These are phyloP conservation scores for Ceriagrion tenellum DNA, from an alignment of 2,888 invertebrate species.

Conservation along the genomic window DNA sequence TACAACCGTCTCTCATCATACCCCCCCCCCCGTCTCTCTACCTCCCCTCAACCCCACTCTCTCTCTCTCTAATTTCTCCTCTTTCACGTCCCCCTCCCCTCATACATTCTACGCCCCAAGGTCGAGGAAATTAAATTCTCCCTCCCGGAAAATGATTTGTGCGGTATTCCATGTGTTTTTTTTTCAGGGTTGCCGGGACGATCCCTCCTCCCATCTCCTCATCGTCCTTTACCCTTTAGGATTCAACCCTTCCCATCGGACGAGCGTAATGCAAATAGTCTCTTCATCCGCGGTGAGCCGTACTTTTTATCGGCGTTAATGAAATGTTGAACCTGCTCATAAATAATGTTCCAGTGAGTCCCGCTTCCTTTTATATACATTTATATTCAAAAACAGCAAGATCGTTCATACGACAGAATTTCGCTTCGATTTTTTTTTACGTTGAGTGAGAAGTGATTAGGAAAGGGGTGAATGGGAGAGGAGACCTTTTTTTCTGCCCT, in stretches of 20 bases:
- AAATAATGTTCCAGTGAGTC: neutral
- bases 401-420: neutral
- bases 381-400: neutral
- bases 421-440: neutral
- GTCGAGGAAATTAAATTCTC: conserved; percentile 54
- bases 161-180: neutral
- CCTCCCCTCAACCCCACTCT: neutral
- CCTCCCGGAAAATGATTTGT: conserved; percentile 57
- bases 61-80: neutral
- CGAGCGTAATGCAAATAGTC: neutral
- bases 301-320: neutral
- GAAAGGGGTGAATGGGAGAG: neutral
- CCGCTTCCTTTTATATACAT: neutral
- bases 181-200: neutral
- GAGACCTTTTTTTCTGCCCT: neutral
- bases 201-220: neutral
- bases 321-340: neutral
- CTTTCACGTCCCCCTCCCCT: neutral
- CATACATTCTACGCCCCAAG: neutral
- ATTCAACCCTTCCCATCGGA: neutral
- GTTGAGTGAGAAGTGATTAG: neutral
- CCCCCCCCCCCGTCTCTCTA: neutral
- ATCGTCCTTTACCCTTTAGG: neutral
- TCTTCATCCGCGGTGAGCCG: neutral
- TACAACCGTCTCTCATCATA: neutral